Percentiles rank a stretch among this genome's conserved stretches.
phyloP scores from a whole-genome alignment of 2,888 invertebrate species.

The Penaeus monodon region DNA sequence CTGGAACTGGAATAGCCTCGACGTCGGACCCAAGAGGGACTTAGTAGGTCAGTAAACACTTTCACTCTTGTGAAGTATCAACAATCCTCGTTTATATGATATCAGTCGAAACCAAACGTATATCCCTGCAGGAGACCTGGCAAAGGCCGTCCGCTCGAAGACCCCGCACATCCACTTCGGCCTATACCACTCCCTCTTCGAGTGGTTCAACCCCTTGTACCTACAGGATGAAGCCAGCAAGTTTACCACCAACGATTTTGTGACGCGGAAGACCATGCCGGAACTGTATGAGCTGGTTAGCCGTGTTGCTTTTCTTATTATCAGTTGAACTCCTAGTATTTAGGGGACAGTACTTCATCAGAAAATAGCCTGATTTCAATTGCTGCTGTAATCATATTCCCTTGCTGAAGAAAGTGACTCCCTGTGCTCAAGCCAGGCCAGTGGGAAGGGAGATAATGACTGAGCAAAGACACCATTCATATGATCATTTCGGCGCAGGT shows the following conservation, averaged over 20 bases:
- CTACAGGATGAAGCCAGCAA: slow-evolving; percentile 73
- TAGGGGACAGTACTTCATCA: no score
- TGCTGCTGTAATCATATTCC: no score
- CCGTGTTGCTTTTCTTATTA: no score
- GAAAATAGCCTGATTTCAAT: no score
- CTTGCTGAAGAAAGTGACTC: no score
- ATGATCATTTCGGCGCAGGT: slow-evolving; percentile 16
- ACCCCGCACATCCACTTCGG: slow-evolving; percentile 65
- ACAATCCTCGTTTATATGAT: no score
- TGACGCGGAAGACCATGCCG: slow-evolving; percentile 76
- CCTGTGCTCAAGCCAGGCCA: no score
- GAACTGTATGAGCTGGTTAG: slow-evolving; percentile 83
- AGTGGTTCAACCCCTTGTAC: slow-evolving; percentile 90
- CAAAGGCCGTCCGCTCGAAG: slow-evolving; percentile 40
- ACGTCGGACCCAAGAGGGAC: no score
- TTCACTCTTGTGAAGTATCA: neutral
- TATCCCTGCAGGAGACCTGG: slow-evolving; percentile 75
- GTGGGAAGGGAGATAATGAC: no score
- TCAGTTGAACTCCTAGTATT: no score
- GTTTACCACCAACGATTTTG: slow-evolving; percentile 58
- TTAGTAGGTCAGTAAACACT: neutral
- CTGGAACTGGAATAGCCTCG: neutral
- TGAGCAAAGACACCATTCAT: no score
- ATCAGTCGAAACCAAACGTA: slow-evolving; percentile 69
- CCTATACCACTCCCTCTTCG: slow-evolving; percentile 74